phyloP scores from a whole-genome alignment of 2,113 vertebrate species.

The Dromas ardeola region DNA sequence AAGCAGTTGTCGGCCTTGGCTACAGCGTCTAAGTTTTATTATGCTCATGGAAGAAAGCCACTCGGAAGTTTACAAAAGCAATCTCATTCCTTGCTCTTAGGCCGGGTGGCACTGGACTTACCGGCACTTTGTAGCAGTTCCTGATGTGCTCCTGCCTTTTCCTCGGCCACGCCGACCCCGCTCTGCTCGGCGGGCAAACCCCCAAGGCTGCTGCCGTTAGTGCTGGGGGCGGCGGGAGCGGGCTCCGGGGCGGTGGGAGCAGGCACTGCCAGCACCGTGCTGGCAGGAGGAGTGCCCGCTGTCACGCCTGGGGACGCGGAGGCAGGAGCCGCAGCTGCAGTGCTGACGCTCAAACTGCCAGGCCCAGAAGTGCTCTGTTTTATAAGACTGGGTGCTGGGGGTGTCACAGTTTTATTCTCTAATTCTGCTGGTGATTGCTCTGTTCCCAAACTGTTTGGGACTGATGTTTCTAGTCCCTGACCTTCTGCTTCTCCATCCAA shows the following conservation, averaged over 20 bases:
- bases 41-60: fast-evolving
- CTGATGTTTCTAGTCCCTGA: conserved; percentile 58
- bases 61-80: background rate
- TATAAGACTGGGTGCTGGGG: conserved; percentile 49
- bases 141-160: conserved; percentile 58
- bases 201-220: conserved; percentile 53
- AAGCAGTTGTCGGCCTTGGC: background rate
- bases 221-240: conserved; percentile 17
- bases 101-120: conserved; percentile 28
- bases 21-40: fast-evolving
- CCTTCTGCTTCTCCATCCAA: conserved; percentile 74
- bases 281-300: conserved; percentile 47
- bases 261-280: background rate
- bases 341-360: background rate
- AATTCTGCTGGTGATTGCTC: conserved; percentile 71
- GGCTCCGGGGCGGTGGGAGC: conserved; percentile 60
- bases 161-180: conserved; percentile 46
- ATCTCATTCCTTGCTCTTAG: fast-evolving
- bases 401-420: conserved; percentile 63
- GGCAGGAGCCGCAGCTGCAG: conserved; percentile 20
- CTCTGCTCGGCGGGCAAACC: conserved; percentile 41
- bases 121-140: conserved; percentile 73
- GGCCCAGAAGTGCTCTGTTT: conserved; percentile 73
- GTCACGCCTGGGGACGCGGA: conserved; percentile 49
- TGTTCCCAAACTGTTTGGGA: conserved; percentile 60